Evolutionary conservation across 2,113 vertebrate species (phyloP), one percentile per base, ranked within the genome.

Genomic region (Zosterops japonicus): DNA sequence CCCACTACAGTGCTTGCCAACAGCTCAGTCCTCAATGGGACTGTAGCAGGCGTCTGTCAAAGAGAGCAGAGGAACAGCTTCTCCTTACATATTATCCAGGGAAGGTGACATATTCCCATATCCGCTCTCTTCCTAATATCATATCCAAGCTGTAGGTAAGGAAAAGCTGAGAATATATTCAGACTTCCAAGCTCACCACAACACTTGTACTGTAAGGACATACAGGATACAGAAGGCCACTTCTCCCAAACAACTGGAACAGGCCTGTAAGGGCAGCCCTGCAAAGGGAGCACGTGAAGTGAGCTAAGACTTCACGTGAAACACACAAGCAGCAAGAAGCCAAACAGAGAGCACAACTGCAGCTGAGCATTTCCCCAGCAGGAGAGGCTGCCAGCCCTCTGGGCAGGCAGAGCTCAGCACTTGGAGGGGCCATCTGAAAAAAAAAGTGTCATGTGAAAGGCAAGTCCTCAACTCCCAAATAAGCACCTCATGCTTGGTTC

Each of bases 381-480:
- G 82, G 27, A 82, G 41, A 83, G 50, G 52, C 56, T 55, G 44
- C 44, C 65, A 52, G 35, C 19, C 23, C 55, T 22, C 78, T 27
- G 57, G 21, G 18, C 11, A 68, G 78, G 60, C n/a, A 47, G 53
- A 77, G 49, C 53, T 83, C 79, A 86, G 72, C 28, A 31, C 55
- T 24, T 24, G 29, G 10, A 83, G 21, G 42, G 19, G 80, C 33
- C 76, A 70, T 39, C 52, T 8, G 28, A 63, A 47, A 76, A 46
- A 85, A 83, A 90, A 81, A 0, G 8, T 36, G 11, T 25, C 46
- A 56, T 4, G 59, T 89, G 79, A 86, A 88, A 89, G 12, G 3
- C 42, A 86, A 78, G 64, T 33, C 47, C 55, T 83, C 72, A 63
- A 67, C 33, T 81, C 69, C 86, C 86, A 93, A 82, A 94, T 53